Evolutionary conservation across 1,140 invertebrate genomes (phyloP).

Genomic region (Paraescarpia echinospica): DNA sequence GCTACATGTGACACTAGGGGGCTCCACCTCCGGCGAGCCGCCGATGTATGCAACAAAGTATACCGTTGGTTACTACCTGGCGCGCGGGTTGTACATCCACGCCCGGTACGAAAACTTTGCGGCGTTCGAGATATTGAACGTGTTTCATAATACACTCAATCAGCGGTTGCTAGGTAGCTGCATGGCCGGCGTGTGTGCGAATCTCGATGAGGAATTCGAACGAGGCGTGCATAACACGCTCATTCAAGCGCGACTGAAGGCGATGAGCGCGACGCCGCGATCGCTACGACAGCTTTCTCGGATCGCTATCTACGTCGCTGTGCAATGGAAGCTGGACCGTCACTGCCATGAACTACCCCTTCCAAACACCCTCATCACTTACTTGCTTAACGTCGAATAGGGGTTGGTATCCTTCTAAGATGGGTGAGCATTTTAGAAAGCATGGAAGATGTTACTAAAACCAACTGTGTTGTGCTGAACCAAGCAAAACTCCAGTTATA

Average conservation of each 20-base stretch:
- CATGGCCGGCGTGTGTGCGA: slow-evolving; percentile 26
- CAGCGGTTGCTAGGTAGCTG: slow-evolving; percentile 20
- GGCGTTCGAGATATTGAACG: slow-evolving; percentile 31
- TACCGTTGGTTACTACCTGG: slow-evolving; percentile 28
- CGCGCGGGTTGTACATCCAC: slow-evolving; percentile 31
- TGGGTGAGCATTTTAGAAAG: neutral
- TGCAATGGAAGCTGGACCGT: slow-evolving; percentile 26
- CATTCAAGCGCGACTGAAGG: slow-evolving; percentile 24
- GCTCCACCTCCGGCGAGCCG: slow-evolving; percentile 3
- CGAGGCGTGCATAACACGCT: slow-evolving; percentile 22
- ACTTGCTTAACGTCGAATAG: slow-evolving; percentile 24
- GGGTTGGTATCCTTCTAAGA: neutral
- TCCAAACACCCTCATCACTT: slow-evolving; percentile 25
- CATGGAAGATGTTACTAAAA: neutral
- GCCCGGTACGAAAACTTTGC: slow-evolving; percentile 29
- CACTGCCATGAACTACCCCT: slow-evolving; percentile 23
- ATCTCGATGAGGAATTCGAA: slow-evolving; percentile 29
- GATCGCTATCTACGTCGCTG: slow-evolving; percentile 27
- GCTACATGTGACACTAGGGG: slow-evolving; percentile 19
- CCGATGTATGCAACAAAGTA: neutral
- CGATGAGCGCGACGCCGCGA: slow-evolving; percentile 20
- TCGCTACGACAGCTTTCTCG: slow-evolving; percentile 27
- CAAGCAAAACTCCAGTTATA: neutral
- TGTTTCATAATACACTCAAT: slow-evolving; percentile 28
- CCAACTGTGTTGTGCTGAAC: neutral